Base-by-base conservation (phyloP, 2,113 vertebrate species). In the Ceyx cyanopectus region DNA sequence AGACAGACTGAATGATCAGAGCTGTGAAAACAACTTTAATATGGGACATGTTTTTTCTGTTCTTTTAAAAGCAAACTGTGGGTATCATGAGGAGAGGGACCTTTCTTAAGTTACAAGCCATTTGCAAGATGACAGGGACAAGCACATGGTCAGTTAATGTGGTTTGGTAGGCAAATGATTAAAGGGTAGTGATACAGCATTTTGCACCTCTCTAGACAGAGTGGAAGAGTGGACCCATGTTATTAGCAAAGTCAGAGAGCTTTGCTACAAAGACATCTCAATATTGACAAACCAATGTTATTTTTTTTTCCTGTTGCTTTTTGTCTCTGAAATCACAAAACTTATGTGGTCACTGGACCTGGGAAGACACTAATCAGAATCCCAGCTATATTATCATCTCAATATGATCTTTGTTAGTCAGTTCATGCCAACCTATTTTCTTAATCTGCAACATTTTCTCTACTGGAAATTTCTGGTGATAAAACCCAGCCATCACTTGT, bases 131-230 rank as follows among this genome's bases (percentile, higher is more conserved):
- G 5, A 8, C 37, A 90, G 32, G 66, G 50, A 17, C 12, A 93
- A 79, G 34, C 24, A 27, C 5, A 30, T 0, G 0, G 45, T 14
- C 6, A 24, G 20, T 48, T 73, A 77, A 77, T 37, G 37, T 21
- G 21, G 5, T 9, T 75, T 46, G 56, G 19, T 0, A 3, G 40
- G 15, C 16, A 79, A 51, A 63, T 3, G 0, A 3, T 58, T 81
- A 0, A 1, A 68, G 20, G 32, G 7, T 2, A 46, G 17, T 4
- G 27, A 24, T 29, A n/a, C 2, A 63, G 13, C 14, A 12, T 10
- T 82, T 60, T 37, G 2, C 12, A 43, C 45, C 12, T 70, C 37
- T 76, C 53, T 34, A 32, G n/a, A 43, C 11, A 21, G 40, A 51
- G 14, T 5, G 4, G 12, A 43, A 50, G 6, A 50, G 18, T 12